phyloP scores from a whole-genome alignment of 2,888 invertebrate species.

The Tortrix viridana region DNA sequence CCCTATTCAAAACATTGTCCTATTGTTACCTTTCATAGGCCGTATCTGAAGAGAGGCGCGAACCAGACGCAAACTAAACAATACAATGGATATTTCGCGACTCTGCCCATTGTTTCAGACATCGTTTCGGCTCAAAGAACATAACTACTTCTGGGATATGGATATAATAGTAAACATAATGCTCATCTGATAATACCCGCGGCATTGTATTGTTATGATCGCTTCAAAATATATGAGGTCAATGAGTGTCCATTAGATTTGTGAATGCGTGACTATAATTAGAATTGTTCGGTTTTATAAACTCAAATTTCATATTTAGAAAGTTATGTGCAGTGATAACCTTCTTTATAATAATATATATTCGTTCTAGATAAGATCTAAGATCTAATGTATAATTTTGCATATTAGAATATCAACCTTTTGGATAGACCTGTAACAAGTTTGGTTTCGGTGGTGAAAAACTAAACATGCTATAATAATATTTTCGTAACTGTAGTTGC shows the following conservation, averaged over 20 bases:
- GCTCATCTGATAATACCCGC: conserved; percentile 12
- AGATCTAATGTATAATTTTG: no score
- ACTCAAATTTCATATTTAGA: neutral
- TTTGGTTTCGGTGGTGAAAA: no score
- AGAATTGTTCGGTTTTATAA: neutral
- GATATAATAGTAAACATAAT: conserved; percentile 27
- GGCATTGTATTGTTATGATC: conserved; percentile 19
- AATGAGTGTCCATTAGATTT: conserved; percentile 7
- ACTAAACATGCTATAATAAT: no score
- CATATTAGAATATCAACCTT: no score
- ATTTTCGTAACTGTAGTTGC: no score
- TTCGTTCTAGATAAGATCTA: no score
- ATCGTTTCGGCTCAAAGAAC: conserved; percentile 24
- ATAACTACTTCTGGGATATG: conserved; percentile 13
- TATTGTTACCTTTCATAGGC: conserved; percentile 2
- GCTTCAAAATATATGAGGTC: conserved; percentile 13
- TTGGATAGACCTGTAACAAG: no score
- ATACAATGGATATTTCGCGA: conserved; percentile 8
- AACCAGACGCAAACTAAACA: conserved; percentile 14
- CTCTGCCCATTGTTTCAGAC: conserved; percentile 18
- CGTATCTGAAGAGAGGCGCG: neutral
- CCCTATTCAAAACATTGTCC: conserved; percentile 1
- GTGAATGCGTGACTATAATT: conserved; percentile 20
- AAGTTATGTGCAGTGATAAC: neutral
- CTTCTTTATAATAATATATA: no score